These are phyloP conservation scores for Equus quagga DNA, from an alignment of 2,113 vertebrate genomes.

Conservation along the genomic window DNA sequence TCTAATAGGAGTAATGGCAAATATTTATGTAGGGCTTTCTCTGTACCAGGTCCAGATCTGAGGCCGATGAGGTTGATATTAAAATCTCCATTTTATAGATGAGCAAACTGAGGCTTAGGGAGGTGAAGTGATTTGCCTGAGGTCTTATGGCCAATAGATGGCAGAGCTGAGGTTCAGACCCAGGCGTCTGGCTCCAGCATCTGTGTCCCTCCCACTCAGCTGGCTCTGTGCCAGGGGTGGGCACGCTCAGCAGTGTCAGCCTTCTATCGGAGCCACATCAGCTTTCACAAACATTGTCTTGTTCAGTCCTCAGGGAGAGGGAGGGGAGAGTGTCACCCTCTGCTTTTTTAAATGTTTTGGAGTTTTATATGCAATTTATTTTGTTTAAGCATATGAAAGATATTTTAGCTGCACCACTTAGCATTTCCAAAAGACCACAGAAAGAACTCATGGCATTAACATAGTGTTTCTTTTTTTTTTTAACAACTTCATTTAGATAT, in stretches of 20 bases:
- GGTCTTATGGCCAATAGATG: no score
- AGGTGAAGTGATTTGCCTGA: background rate
- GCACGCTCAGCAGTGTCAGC: fast-evolving
- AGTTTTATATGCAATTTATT: background rate
- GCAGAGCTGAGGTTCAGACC: background rate
- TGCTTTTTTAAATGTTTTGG: background rate
- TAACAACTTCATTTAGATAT: background rate
- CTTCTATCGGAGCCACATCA: fast-evolving
- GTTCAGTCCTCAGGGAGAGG: background rate
- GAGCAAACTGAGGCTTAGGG: background rate
- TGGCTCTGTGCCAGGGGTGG: fast-evolving
- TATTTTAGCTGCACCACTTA: background rate
- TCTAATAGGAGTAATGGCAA: background rate
- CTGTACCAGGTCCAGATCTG: background rate
- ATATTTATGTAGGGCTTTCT: background rate
- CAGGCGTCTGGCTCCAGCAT: background rate
- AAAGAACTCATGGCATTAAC: background rate
- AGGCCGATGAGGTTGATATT: fast-evolving
- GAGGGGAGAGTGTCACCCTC: background rate
- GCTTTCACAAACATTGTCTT: background rate
- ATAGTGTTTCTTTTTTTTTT: background rate
- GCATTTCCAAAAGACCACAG: background rate
- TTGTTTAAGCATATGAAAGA: background rate
- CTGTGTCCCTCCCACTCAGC: background rate
- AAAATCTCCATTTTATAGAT: background rate